Evolutionary conservation across 2,797 vertebrate genomes (phyloP), one percentile per base, ranked within the genome.

Genomic region (Eulemur mongoz): DNA sequence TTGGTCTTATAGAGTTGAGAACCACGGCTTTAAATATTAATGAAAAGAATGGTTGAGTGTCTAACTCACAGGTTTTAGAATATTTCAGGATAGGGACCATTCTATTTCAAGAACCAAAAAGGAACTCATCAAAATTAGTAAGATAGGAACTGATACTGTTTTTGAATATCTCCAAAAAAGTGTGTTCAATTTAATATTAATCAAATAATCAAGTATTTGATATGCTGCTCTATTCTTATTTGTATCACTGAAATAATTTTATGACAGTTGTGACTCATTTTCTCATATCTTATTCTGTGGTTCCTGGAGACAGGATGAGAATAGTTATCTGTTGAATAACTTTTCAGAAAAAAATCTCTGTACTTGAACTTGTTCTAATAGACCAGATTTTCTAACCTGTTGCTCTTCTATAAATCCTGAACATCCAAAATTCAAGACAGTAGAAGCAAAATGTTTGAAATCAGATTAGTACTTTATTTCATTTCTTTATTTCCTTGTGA

Each of bases 321-420:
- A 92, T 79, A 88, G 17, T 93, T 87, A 59, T 73, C 30, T 95
- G 63, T 85, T 79, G 3, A 5, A 32, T 72, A 97, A 94, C 12
- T 45, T 75, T 69, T 43, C 32, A n/a, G 22, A 63, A 70, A 70
- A 65, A 76, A 80, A 25, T 76, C 5, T 85, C 57, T 3, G 14
- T 35, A 59, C 48, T 59, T 79, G 14, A 92, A 93, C 57, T 92
- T 82, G 5, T 86, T 83, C 25, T 82, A 23, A 94, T 76, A 89
- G 50, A 61, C 20, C 35, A 67, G 76, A 93, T 96, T 98, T 97
- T 95, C 76, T 92, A 94, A 92, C 32, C 23, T 50, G 65, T 35
- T 92, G 72, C 45, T 94, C 59, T 78, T 79, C 50, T 35, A 69
- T 90, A 95, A 90, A 86, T 27, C 30, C 17, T 43, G 32, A 93